Base-by-base conservation (phyloP, 2,888 invertebrate genomes). In the Aphodius sticticus region DNA sequence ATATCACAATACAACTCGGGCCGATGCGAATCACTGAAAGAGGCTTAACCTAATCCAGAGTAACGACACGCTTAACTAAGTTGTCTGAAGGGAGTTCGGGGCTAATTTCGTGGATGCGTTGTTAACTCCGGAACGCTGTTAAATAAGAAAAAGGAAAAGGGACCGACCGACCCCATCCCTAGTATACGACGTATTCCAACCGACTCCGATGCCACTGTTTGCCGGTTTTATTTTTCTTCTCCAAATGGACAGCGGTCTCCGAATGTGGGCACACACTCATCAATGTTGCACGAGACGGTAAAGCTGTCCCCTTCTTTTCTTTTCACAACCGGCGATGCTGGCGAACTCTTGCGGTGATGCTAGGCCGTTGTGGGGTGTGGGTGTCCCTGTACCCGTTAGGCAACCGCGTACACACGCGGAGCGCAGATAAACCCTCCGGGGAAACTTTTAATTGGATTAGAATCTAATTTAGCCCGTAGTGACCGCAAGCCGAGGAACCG, bases 381-480 rank as follows among this genome's bases (percentile, higher is more conserved):
- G 77, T 7, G 15, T 14, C 16, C 53, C 7, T 70, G 36, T 76
- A 37, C 26, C 78, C 26, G 37, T 38, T 53, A 71, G 37, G 15
- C 35, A 75, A n/a, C 36, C 37, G 16, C 36, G 69, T 69, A 53
- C 75, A 69, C 76, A 74, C 76, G 69, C 72, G 77, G 35, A 71
- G 76, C 83, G 80, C 82, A 84, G 84, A 83, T 82, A 84, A 86
- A 86, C 86, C 87, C 88, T 84, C 82, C 80, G 84, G 86, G 85
- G 86, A 88, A 89, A 89, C 88, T 89, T 89, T 89, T 89, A 89
- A 89, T 89, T 89, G 89, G 89, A 89, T 89, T 89, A 89, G 89
- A 88, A 89, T 89, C 89, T 89, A 89, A 89, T 89, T 89, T 89
- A 86, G 87, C 53, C 86, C 88, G 86, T 87, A 88, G 87, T 88